Conservation (phyloP, 2,113 vertebrate genomes). For the Eulemur macaco region DNA sequence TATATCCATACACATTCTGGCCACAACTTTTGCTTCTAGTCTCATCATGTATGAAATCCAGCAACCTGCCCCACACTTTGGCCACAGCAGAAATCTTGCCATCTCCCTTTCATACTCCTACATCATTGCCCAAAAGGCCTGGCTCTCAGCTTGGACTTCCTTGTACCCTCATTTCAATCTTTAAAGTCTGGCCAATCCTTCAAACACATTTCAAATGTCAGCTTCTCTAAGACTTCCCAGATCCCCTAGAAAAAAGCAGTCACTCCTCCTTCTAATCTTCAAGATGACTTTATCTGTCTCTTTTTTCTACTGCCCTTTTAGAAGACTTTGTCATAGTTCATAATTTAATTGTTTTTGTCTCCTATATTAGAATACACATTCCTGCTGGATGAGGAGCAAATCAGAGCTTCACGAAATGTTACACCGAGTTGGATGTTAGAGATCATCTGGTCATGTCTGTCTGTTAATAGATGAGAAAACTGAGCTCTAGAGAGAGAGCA, state of each 20-base stretch:
- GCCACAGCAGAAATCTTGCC: not conserved
- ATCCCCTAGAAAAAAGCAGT: not conserved
- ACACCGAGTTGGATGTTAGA: not conserved
- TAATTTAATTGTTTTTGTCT: not conserved
- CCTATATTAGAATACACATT: not conserved
- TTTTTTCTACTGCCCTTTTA: not conserved
- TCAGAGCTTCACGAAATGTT: not conserved
- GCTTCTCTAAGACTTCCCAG: not conserved
- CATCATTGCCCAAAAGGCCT: accelerated
- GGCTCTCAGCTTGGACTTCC: not conserved
- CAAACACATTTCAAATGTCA: not conserved
- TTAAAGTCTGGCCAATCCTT: not conserved
- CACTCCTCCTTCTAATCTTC: not conserved
- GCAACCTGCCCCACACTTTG: accelerated
- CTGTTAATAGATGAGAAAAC: not conserved
- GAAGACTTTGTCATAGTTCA: not conserved
- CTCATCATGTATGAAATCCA: not conserved
- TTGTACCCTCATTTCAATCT: not conserved
- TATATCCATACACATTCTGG: accelerated
- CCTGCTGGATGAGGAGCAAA: not conserved
- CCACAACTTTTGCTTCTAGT: not conserved
- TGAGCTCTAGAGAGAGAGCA: not conserved
- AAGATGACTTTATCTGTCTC: not conserved
- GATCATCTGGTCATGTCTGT: too few relatives aligned
- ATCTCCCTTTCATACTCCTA: too few relatives aligned